Evolutionary conservation across 2,797 vertebrate species (phyloP), one percentile per base, ranked within the genome.

Genomic region (Falco rusticolus): DNA sequence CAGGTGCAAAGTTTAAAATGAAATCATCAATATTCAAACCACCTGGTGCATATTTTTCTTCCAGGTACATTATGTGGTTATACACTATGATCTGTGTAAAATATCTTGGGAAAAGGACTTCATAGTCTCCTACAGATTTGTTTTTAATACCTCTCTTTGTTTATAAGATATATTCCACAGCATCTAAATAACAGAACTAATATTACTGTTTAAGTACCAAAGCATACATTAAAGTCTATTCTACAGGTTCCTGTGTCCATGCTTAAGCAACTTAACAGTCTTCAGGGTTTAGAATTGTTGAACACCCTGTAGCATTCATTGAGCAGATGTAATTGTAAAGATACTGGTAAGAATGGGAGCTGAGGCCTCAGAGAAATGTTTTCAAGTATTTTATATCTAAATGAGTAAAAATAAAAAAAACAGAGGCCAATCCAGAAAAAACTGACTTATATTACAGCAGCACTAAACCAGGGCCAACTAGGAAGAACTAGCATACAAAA

Each of bases 1-100:
- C 88, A 94, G 75, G 59, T 94, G 79, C 33, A 92, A 90, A 79
- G 33, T 87, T 91, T 83, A 65, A 91, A 95, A 84, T 76, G 48
- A 78, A 97, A 65, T 47, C 78, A 48, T 64, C 84, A 84, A 19
- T 81, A 64, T 90, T 92, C 47, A 47, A 66, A 92, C 61, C 61
- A 41, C 37, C 53, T 10, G 24, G 21, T 65, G 12, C 6, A 4
- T 51, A 25, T 54, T 85, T 89, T 64, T 66, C 19, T 70, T 64
- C 45, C 53, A 88, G 41, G 41, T 56, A 47, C 9, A 4, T 50
- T 80, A 56, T 65, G 14, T 75, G n/a, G 33, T 60, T 89, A 72
- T 70, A 39, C 22, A 72, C 22, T 7, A 7, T 33, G 81, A 29
- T 78, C 37, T 54, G 71, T 20, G n/a, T 71, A 76, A 78, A 93